These are phyloP conservation scores for Eucriotettix oculatus DNA, from an alignment of 2,888 invertebrate species.

Conservation along the genomic window DNA sequence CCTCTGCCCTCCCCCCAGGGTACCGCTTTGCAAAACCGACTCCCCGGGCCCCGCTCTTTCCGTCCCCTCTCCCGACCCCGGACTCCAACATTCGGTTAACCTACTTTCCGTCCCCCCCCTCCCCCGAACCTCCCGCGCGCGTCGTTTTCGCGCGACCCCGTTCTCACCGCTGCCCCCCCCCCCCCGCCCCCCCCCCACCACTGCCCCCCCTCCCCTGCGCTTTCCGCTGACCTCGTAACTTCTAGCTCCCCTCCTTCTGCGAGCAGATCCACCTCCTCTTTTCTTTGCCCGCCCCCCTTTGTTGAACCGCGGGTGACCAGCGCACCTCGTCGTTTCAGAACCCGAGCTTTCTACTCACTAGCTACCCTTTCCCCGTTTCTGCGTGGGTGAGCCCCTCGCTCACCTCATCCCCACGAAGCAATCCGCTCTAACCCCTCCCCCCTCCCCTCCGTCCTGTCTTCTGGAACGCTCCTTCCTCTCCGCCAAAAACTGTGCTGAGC, in stretches of 20 bases:
- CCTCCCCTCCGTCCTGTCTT: not conserved
- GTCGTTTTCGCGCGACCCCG: not conserved
- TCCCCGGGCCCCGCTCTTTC: too few species aligned
- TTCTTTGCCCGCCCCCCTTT: not conserved
- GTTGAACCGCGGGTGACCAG: not conserved
- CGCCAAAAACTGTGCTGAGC: too few species aligned
- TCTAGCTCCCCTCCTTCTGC: not conserved
- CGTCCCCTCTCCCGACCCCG: too few species aligned
- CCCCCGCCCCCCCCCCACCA: not conserved
- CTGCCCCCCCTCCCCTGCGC: not conserved
- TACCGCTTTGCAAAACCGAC: too few species aligned
- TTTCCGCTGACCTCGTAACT: not conserved
- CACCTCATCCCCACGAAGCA: too few species aligned
- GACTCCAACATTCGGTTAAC: too few species aligned
- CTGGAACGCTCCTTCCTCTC: too few species aligned
- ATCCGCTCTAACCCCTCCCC: not conserved
- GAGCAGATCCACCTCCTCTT: not conserved
- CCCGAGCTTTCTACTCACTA: not conserved
- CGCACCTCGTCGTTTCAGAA: not conserved
- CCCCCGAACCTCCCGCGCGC: too few species aligned
- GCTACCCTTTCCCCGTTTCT: not conserved
- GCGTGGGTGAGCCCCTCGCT: not conserved
- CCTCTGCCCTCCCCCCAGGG: too few species aligned
- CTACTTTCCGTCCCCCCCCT: too few species aligned
- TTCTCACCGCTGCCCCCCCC: not conserved